Evolutionary conservation across 2,113 vertebrate species (phyloP).

Genomic region (Arothron firmamentum): DNA sequence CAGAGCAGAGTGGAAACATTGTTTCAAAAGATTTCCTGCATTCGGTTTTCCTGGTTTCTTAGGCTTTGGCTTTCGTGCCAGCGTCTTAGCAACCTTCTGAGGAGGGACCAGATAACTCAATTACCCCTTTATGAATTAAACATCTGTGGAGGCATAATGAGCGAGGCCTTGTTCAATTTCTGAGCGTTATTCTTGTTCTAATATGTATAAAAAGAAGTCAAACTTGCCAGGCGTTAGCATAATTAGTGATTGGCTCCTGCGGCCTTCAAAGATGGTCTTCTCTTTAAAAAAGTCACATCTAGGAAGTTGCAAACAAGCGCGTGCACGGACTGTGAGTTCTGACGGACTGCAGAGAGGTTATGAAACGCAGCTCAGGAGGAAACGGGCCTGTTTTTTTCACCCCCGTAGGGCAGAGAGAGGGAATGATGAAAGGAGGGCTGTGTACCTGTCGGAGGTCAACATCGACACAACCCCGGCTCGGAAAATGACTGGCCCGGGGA

Average conservation of each 20-base stretch:
- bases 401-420: slow-evolving; percentile 37
- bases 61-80: slow-evolving; percentile 7
- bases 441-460: slow-evolving; percentile 63
- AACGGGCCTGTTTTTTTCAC: slow-evolving; percentile 25
- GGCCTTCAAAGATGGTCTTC: slow-evolving; percentile 2
- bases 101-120: slow-evolving; percentile 22
- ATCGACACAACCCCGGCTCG: slow-evolving; percentile 54
- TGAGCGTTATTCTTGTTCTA: slow-evolving; percentile 13
- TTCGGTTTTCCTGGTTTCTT: slow-evolving; percentile 19
- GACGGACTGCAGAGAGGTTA: slow-evolving; percentile 44
- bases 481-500: slow-evolving; percentile 64
- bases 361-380: slow-evolving; percentile 24
- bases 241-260: slow-evolving; percentile 7
- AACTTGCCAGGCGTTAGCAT: slow-evolving; percentile 8
- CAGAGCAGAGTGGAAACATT: background rate
- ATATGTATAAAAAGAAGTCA: slow-evolving; percentile 5
- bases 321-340: slow-evolving; percentile 16
- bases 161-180: slow-evolving; percentile 21
- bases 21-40: background rate
- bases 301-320: background rate
- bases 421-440: slow-evolving; percentile 46
- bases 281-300: slow-evolving; percentile 3
- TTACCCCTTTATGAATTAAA: slow-evolving; percentile 50
- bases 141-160: slow-evolving; percentile 25
- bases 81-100: background rate